These are phyloP conservation scores for Ctenosaura bakeri DNA, from an alignment of 2,797 vertebrate genomes.

Conservation along the genomic window DNA sequence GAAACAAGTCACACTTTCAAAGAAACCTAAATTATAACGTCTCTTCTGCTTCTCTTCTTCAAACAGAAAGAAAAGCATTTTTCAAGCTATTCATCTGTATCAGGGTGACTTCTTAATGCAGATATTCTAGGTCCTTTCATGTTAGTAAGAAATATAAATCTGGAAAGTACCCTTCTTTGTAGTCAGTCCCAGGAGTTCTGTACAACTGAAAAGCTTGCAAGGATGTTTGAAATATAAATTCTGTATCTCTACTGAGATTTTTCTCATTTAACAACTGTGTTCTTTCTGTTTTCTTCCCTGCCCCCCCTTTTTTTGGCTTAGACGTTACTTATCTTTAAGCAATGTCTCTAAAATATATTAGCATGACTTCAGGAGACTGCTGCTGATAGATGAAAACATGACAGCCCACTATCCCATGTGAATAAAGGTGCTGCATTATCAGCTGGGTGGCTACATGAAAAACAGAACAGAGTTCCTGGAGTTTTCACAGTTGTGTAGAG, in stretches of 20 bases:
- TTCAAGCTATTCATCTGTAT: not conserved
- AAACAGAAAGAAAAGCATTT: not conserved
- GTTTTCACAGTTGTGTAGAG: too few relatives aligned
- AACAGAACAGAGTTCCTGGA: too few relatives aligned
- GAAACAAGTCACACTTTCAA: not conserved
- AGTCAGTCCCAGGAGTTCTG: not conserved
- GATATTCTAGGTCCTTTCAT: not conserved
- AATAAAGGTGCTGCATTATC: too few relatives aligned
- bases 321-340: not conserved
- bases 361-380: not conserved
- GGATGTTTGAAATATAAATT: not conserved
- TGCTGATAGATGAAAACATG: not conserved
- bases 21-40: not conserved
- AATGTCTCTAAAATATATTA: not conserved
- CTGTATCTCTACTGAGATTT: too few relatives aligned
- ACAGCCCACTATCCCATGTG: too few relatives aligned
- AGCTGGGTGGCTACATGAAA: too few relatives aligned
- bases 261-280: too few relatives aligned
- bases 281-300: too few relatives aligned
- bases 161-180: not conserved
- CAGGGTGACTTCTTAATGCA: not conserved
- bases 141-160: not conserved
- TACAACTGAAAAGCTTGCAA: not conserved
- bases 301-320: not conserved
- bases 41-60: not conserved